Conservation (phyloP, 2,888 invertebrate genomes). For the Drosophila monieri region DNA sequence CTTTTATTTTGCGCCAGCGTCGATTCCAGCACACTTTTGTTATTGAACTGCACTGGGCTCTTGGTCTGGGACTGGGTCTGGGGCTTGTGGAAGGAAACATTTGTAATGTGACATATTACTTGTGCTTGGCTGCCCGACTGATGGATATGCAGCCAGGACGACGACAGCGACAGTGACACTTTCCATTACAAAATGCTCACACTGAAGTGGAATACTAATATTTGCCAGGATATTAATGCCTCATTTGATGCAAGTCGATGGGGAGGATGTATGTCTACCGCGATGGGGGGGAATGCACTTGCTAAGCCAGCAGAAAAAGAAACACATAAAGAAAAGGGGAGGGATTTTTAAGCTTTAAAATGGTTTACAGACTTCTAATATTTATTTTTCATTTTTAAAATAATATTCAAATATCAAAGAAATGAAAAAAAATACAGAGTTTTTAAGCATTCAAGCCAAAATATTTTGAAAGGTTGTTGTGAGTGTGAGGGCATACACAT, state of each 20-base stretch:
- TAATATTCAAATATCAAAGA: background rate
- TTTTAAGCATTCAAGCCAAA: background rate
- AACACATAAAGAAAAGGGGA: background rate
- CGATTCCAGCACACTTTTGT: slow-evolving; percentile 55
- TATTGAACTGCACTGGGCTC: slow-evolving; percentile 54
- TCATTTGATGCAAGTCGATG: slow-evolving; percentile 70
- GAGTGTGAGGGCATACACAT: slow-evolving; percentile 24
- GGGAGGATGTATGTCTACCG: slow-evolving; percentile 4
- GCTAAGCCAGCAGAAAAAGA: slow-evolving; percentile 62
- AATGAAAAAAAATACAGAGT: too few species aligned
- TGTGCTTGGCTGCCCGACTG: slow-evolving; percentile 63
- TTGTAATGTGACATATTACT: slow-evolving; percentile 76
- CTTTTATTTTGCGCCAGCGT: slow-evolving; percentile 46
- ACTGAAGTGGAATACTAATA: slow-evolving; percentile 79
- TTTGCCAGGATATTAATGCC: slow-evolving; percentile 80
- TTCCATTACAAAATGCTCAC: slow-evolving; percentile 78
- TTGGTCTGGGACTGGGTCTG: background rate
- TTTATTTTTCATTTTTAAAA: background rate
- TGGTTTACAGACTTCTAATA: background rate
- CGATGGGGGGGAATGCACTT: slow-evolving; percentile 47
- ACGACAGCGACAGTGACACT: slow-evolving; percentile 52
- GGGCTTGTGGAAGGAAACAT: slow-evolving; percentile 37
- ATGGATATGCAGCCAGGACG: slow-evolving; percentile 56
- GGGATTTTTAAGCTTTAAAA: background rate
- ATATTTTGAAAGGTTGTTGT: slow-evolving; percentile 2